A percentile compares a stretch with the other conserved stretches of the same genome.
Evolutionary conservation across 2,113 vertebrate genomes (phyloP).

Genomic region (Sporophila hypoxantha): DNA sequence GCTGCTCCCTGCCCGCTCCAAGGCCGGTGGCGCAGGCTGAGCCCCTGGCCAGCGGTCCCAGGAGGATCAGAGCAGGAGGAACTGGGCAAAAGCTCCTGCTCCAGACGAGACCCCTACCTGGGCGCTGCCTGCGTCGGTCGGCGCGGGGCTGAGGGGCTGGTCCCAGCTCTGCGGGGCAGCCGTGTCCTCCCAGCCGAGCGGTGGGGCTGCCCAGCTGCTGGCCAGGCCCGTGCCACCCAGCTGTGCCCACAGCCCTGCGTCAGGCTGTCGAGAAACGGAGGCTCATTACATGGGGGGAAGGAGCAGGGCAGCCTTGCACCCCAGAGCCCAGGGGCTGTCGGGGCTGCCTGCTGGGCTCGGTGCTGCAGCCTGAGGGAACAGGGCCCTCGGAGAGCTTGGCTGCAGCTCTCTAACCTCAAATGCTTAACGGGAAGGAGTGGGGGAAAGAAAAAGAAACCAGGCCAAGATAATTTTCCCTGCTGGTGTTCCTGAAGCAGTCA

Average conservation of each 20-base stretch:
- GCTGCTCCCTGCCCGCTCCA: background rate
- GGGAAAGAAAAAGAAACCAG: conserved; percentile 25
- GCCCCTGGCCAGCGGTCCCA: background rate
- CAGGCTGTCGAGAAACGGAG: conserved; percentile 44
- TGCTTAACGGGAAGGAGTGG: background rate
- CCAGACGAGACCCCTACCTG: conserved; percentile 36
- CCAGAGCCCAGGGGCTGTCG: background rate
- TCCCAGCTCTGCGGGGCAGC: conserved; percentile 14
- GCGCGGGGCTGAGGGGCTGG: conserved; percentile 39
- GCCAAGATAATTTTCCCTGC: background rate
- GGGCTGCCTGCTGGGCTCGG: background rate
- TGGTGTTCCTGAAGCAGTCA: background rate
- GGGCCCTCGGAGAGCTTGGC: background rate
- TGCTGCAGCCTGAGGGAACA: rapidly evolving
- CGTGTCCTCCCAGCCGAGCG: conserved; percentile 27
- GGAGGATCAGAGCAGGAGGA: background rate
- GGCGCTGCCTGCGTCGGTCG: conserved; percentile 23
- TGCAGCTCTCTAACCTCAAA: background rate
- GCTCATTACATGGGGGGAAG: conserved; percentile 15
- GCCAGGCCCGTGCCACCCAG: conserved; percentile 22
- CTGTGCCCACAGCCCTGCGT: conserved; percentile 35
- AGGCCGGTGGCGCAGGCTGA: background rate
- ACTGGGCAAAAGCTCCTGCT: conserved; percentile 7
- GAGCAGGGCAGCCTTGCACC: background rate
- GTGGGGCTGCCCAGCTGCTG: conserved; percentile 35